These are phyloP conservation scores for Parapsyche elsis DNA, from an alignment of 1,140 invertebrate genomes.

Conservation along the genomic window DNA sequence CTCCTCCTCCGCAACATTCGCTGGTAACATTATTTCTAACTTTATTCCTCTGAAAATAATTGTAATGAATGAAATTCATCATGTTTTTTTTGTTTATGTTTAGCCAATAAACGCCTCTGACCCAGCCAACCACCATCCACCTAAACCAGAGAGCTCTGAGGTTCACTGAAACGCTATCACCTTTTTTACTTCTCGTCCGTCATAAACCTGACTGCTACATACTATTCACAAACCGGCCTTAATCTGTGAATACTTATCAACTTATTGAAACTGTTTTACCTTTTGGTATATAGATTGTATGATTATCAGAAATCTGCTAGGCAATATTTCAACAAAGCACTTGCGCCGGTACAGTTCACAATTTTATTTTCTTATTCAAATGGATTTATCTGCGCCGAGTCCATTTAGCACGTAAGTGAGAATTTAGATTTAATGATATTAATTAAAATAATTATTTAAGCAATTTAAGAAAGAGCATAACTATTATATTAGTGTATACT, in stretches of 20 bases:
- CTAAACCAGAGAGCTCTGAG: constrained; percentile 71
- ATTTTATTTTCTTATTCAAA: constrained; percentile 27
- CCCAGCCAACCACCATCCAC: constrained; percentile 73
- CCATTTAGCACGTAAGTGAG: constrained; percentile 30
- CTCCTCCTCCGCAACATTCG: constrained; percentile 49
- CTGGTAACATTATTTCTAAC: constrained; percentile 34
- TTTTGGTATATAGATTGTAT: constrained; percentile 43
- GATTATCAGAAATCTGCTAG: constrained; percentile 45
- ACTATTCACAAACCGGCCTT: constrained; percentile 42
- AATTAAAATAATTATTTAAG: constrained; percentile 40
- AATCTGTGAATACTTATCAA: constrained; percentile 21
- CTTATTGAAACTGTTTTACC: constrained; percentile 9
- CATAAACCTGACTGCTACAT: constrained; percentile 35
- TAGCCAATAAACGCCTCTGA: constrained; percentile 74
- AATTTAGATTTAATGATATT: constrained; percentile 42
- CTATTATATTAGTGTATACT: constrained; percentile 35
- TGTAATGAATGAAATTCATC: not conserved
- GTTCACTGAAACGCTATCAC: constrained; percentile 62
- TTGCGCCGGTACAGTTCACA: constrained; percentile 23
- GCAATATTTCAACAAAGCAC: constrained; percentile 41
- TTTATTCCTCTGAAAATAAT: not conserved
- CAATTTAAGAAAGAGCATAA: constrained; percentile 30
- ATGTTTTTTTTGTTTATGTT: constrained; percentile 44
- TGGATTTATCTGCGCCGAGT: constrained; percentile 31
- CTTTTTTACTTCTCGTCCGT: constrained; percentile 39